Base-by-base conservation (phyloP, 2,888 invertebrate species). In the Masnerella sp. region DNA sequence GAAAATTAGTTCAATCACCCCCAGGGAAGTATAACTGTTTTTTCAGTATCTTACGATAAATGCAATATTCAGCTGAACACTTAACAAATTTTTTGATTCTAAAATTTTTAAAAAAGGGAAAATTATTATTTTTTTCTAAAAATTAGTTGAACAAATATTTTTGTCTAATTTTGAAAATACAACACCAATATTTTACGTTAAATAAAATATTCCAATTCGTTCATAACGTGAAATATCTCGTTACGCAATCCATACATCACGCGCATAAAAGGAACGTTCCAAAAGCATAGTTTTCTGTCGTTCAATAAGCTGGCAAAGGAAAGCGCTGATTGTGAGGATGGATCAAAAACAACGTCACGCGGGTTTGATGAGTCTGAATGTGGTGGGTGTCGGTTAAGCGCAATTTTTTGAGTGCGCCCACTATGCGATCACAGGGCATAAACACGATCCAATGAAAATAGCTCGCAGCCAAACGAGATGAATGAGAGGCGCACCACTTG, bases 391-490 rank as follows among this genome's bases (percentile, higher is more conserved):
- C 71, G 59, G 71, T 65, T 59, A 42, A 65, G 42, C 47, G 34
- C 36, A 36, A 51, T 71, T 71, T 71, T 68, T 71, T 61, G 42
- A 59, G 64, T 40, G 22, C 34, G 59, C 52, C 51, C 65, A 54
- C 11, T n/a, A n/a, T n/a, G n/a, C n/a, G n/a, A n/a, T n/a, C n/a
- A n/a, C 22, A 43, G 43, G n/a, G 51, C 38, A 58, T 70, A 70
- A 71, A 62, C 56, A 49, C 61, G 54, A 51, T 49, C 45, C 34
- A 65, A 72, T 72, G 62, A 61, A 61, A 67, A 73, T 67, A 67
- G 67, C 73, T 67, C 62, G 61, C 67, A 73, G 73, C 56, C 72
- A 73, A 73, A 67, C 65, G 52, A 73, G 62, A 67, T 73, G 73
- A 67, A 73, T 67, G 67, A 65, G 54, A 59, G 32, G 34, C 56